Base-by-base conservation (phyloP, 2,113 vertebrate species). In the Cyprinodon variegatus region DNA sequence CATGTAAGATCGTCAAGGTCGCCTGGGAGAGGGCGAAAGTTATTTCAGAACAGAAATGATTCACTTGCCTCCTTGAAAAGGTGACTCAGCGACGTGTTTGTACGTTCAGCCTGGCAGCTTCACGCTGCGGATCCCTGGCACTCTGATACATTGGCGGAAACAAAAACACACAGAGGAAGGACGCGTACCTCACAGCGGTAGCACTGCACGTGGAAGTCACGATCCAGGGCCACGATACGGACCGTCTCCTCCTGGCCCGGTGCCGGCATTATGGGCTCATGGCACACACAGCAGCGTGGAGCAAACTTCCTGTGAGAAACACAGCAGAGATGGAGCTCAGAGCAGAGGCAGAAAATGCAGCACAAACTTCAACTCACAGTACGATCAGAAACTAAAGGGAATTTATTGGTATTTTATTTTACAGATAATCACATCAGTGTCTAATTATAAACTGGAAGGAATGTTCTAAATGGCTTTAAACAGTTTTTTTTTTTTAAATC, bases 231-330 rank as follows among this genome's bases (percentile, higher is more conserved):
- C 68, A 99, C 98, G 36, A 99, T 99, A 17, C 97, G 97, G 40
- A 99, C 96, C 0, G 98, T 99, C 92, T 99, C 98, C 91, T 99
- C 98, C 92, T 99, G 97, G 45, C 98, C 98, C 0, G 96, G 96
- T 8, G 97, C 97, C 0, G 98, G 98, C 98, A 99, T 99, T 81
- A 99, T 99, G 14, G 98, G 95, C 84, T 97, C 96, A 72, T 94
- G 95, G 86, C 98, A 99, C 88, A 99, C 98, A 3, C 96, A 99
- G 93, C 98, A 99, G 48, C 98, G 96, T 0, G 98, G 98, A 10
- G 98, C 98, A 87, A 98, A 99, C 90, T 99, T 99, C 96, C 98
- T 99, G 90, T 36, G 79, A 86, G 46, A 11, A 4, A 57, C 1
- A 75, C 1, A 75, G 60, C 17, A 60, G 29, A 20, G 43, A 63